phyloP scores from a whole-genome alignment of 1,140 invertebrate species.

The fruit fly (Drosophila melanogaster) region DNA sequence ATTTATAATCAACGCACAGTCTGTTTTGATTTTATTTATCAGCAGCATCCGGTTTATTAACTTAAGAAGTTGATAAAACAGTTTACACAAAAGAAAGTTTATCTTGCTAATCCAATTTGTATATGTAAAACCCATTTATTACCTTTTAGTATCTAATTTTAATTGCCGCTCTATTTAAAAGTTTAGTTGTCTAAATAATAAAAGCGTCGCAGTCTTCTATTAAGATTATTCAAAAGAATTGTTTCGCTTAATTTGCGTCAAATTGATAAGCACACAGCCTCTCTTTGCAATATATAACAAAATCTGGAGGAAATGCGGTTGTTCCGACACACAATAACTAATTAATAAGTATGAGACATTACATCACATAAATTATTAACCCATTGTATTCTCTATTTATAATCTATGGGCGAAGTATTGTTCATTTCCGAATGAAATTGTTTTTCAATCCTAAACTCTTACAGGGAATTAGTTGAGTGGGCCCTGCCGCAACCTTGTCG shows the following conservation, averaged over 20 bases:
- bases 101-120: background rate
- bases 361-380: background rate
- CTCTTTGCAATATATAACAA: conserved; percentile 3
- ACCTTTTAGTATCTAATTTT: background rate
- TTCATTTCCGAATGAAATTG: background rate
- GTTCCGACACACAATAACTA: conserved; percentile 1
- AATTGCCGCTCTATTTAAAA: background rate
- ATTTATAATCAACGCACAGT: conserved; percentile 14
- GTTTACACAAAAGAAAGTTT: background rate
- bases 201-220: background rate
- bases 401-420: too few relatives aligned
- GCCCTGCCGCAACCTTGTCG: background rate
- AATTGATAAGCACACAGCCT: conserved; percentile 21
- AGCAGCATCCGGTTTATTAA: conserved; percentile 35
- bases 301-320: conserved; percentile 4
- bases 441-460: background rate
- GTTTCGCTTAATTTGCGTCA: conserved; percentile 13
- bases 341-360: background rate
- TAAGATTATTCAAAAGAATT: background rate
- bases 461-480: conserved; percentile 14
- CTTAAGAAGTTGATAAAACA: conserved; percentile 6
- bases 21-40: background rate
- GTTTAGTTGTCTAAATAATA: background rate
- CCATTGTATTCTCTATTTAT: too few relatives aligned
- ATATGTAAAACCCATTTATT: background rate